Conservation (phyloP, 2,797 vertebrate genomes). For the Lophotriccus pileatus region DNA sequence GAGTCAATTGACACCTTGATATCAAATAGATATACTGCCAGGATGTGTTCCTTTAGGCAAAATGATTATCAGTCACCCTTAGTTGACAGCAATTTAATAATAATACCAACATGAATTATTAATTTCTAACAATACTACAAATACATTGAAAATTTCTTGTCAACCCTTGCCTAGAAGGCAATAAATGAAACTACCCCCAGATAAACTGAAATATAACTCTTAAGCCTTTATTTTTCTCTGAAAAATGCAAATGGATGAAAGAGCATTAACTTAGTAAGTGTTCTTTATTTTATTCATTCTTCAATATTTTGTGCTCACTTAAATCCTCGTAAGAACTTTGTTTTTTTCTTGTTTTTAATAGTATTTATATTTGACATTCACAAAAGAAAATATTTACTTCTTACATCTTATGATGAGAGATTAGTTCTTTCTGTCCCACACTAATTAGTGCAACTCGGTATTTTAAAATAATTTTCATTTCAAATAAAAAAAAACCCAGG, state of each 20-base stretch:
- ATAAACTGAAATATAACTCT: not conserved
- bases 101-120: conserved; percentile 44
- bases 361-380: not conserved
- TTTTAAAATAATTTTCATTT: not conserved
- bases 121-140: conserved; percentile 50
- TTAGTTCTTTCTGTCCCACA: not conserved
- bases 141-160: conserved; percentile 28
- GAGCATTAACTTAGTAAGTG: not conserved
- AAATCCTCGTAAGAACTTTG: not conserved
- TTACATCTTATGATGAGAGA: not conserved
- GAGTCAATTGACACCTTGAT: conserved; percentile 3
- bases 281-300: not conserved
- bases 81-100: conserved; percentile 43
- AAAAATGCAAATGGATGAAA: not conserved
- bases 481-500: not conserved
- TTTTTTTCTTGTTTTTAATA: not conserved
- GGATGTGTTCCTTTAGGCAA: conserved; percentile 4
- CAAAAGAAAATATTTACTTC: not conserved
- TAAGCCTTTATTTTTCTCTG: not conserved
- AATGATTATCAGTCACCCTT: conserved; percentile 18
- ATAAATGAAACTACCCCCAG: not conserved
- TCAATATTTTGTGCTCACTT: not conserved
- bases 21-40: conserved; percentile 1
- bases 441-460: not conserved
- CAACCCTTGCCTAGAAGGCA: not conserved